Percentiles rank a stretch among this genome's conserved stretches.
phyloP scores from a whole-genome alignment of 2,113 vertebrate species.

The Gadus macrocephalus region DNA sequence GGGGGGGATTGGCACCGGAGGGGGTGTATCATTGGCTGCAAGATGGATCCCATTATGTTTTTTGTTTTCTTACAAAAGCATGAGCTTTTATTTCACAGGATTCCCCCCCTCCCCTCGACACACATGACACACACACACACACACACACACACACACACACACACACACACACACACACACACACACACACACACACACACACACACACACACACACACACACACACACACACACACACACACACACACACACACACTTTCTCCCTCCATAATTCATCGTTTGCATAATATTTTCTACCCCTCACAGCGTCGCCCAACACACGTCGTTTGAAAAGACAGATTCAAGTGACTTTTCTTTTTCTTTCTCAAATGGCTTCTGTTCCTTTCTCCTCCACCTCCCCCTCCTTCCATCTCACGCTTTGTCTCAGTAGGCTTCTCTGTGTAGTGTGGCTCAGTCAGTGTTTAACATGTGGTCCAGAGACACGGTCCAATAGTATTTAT shows the following conservation, averaged over 20 bases:
- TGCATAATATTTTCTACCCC: slow-evolving; percentile 60
- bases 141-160: no score
- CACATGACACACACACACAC: not conserved
- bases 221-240: no score
- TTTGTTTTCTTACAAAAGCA: slow-evolving; percentile 55
- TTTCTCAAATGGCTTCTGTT: slow-evolving; percentile 51
- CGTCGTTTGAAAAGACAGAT: slow-evolving; percentile 45
- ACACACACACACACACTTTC: no score
- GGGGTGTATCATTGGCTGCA: slow-evolving; percentile 74
- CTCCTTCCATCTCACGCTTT: slow-evolving; percentile 64
- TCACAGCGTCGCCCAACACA: slow-evolving; percentile 51
- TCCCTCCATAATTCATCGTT: slow-evolving; percentile 56
- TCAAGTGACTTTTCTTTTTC: slow-evolving; percentile 35
- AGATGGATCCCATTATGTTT: slow-evolving; percentile 66
- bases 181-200: not conserved
- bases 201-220: not conserved
- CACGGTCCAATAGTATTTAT: slow-evolving; percentile 30
- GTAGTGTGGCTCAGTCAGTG: slow-evolving; percentile 56
- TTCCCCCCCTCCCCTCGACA: slow-evolving; percentile 4
- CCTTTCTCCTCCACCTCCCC: not conserved
- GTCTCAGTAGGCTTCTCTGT: slow-evolving; percentile 67
- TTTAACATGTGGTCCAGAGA: slow-evolving; percentile 27
- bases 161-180: no score
- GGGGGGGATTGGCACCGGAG: not conserved
- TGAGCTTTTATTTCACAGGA: slow-evolving; percentile 60